Base-by-base conservation (phyloP, 2,888 invertebrate species). In the Epistrophella euchroma region DNA sequence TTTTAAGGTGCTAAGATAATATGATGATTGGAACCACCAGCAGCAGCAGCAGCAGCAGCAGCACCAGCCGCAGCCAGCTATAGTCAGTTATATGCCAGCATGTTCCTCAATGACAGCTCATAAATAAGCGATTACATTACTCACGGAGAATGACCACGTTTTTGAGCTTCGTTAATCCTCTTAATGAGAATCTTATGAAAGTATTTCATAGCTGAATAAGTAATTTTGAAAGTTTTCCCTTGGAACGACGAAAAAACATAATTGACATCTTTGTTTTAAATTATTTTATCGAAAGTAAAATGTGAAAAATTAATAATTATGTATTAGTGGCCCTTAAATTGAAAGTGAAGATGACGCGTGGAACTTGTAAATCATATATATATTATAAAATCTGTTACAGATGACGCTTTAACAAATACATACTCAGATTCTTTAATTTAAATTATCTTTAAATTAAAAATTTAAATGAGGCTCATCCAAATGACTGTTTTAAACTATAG, bases 1-100 rank as follows among this genome's bases (percentile, higher is more conserved):
- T 60, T 77, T 78, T 47, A 55, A 83, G 78, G 83, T 80, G 74
- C 60, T 80, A 80, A 80, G 60, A 62, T 73, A 83, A 62, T 73
- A 83, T 73, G 45, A 73, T 52, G 78, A 73, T 73, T 78, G 28
- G 68, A 68, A 60, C 45, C 43, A 83, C 43, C 60, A 68, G 60
- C 58, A 52, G 19, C 55, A 10, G 17, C 56, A 22, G 17, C 10
- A 10, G 35, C 25, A 25, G 47, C 19, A 19, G 10, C 19, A 28
- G 28, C 28, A 28, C 4, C 28, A 28, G 4, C 50, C 22, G 15
- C 17, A 19, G 10, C 11, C 47, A 50, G n/a, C n/a, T 13, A 47
- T 47, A 47, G 17, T 32, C n/a, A 56, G 17, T 22, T 37, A 62
- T 43, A 19, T 28, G 28, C 28, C 28, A 32, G 56, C 58, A 19